These are phyloP conservation scores for Eupithecia pulchellata DNA, from an alignment of 2,888 invertebrate species.

Conservation along the genomic window DNA sequence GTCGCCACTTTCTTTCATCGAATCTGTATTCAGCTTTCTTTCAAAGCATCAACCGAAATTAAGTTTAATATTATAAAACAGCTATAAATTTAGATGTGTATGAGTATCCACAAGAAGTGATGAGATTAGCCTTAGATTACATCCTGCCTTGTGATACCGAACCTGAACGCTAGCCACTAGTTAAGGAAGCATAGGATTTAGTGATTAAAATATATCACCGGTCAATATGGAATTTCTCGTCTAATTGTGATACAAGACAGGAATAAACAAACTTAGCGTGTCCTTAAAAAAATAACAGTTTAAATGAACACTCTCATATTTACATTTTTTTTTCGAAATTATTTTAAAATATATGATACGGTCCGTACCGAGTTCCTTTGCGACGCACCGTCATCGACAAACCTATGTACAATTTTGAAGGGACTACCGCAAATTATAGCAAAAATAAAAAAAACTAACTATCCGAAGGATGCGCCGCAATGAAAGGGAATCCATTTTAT, in stretches of 20 bases:
- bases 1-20: background rate
- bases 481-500: conserved; percentile 41
- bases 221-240: conserved; percentile 30
- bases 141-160: conserved; percentile 45
- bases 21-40: background rate
- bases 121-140: conserved; percentile 9
- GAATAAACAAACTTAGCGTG: conserved; percentile 62
- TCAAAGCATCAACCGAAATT: background rate
- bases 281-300: conserved; percentile 80
- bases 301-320: conserved; percentile 80
- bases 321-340: conserved; percentile 70
- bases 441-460: conserved; percentile 41
- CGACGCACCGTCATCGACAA: conserved; percentile 39
- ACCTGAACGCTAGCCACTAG: conserved; percentile 25
- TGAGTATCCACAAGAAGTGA: background rate
- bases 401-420: conserved; percentile 47
- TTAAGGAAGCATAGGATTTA: conserved; percentile 45
- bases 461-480: conserved; percentile 42
- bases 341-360: conserved; percentile 66
- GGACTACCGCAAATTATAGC: conserved; percentile 43
- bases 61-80: background rate
- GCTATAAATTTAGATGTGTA: background rate
- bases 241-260: conserved; percentile 57
- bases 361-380: conserved; percentile 55
- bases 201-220: conserved; percentile 38